phyloP scores from a whole-genome alignment of 53 echinoderm and acorn worm genomes.

The Crossaster papposus region DNA sequence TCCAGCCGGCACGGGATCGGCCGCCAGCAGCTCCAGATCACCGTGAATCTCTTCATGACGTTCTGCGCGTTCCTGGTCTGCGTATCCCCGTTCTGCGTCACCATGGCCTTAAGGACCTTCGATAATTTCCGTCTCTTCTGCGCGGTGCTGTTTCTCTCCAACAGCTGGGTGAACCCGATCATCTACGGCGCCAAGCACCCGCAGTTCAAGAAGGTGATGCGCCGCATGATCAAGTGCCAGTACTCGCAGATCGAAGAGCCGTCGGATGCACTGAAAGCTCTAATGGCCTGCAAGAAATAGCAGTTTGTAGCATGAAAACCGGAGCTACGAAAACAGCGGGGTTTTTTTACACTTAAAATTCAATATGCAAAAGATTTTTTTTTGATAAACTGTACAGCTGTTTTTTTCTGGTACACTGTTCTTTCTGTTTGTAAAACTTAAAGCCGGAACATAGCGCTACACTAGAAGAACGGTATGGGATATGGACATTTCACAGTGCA shows the following conservation, averaged over 20 bases:
- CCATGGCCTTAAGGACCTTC: conserved; percentile 21
- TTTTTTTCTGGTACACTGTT: too few species aligned
- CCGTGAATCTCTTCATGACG: conserved; percentile 67
- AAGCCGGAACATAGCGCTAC: too few species aligned
- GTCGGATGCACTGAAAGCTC: not conserved
- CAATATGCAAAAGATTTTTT: too few species aligned
- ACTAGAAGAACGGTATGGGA: too few species aligned
- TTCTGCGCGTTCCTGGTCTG: conserved; percentile 59
- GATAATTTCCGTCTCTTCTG: conserved; percentile 50
- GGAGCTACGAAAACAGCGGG: too few species aligned
- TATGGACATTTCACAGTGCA: too few species aligned
- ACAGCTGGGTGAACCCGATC: conserved; percentile 65
- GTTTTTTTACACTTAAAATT: too few species aligned
- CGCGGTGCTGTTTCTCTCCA: conserved; percentile 56
- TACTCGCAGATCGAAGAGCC: conserved; percentile 54
- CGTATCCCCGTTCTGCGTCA: conserved; percentile 56
- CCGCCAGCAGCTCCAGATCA: conserved; percentile 63
- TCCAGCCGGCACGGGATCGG: conserved; percentile 6
- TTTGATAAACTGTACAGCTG: too few species aligned
- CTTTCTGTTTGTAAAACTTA: too few species aligned
- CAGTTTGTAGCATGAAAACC: too few species aligned
- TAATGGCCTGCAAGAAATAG: not conserved
- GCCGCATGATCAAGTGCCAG: conserved; percentile 44
- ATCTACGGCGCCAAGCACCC: conserved; percentile 71
- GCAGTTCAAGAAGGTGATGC: conserved; percentile 69